These are phyloP conservation scores for Eubasilissa splendida DNA, from an alignment of 2,888 invertebrate genomes.

Conservation along the genomic window DNA sequence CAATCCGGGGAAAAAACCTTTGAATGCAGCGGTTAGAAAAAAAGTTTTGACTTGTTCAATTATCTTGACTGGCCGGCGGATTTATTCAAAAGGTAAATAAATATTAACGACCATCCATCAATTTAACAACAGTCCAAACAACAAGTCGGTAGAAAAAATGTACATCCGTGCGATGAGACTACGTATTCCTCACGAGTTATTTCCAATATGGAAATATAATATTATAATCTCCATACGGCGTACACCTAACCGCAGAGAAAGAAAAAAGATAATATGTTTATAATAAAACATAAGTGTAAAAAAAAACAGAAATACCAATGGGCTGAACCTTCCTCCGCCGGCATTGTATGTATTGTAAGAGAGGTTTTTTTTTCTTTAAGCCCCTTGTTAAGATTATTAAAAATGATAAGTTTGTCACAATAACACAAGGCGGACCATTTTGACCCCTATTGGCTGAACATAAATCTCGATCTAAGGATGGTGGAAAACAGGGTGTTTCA, in stretches of 20 bases:
- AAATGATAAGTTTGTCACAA: slow-evolving; percentile 59
- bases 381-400: slow-evolving; percentile 59
- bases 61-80: slow-evolving; percentile 41
- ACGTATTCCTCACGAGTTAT: slow-evolving; percentile 9
- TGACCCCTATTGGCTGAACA: slow-evolving; percentile 57
- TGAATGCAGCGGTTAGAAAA: slow-evolving; percentile 7
- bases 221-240: slow-evolving; percentile 34
- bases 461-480: slow-evolving; percentile 51
- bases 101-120: slow-evolving; percentile 48
- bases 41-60: slow-evolving; percentile 54
- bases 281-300: slow-evolving; percentile 46
- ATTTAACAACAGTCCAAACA: slow-evolving; percentile 47
- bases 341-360: slow-evolving; percentile 45
- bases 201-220: slow-evolving; percentile 29
- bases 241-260: slow-evolving; percentile 19
- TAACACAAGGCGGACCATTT: slow-evolving; percentile 55
- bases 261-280: slow-evolving; percentile 40
- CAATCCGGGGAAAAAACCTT: slow-evolving; percentile 5
- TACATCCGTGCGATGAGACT: slow-evolving; percentile 31
- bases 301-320: slow-evolving; percentile 48
- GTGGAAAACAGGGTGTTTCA: slow-evolving; percentile 33
- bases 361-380: slow-evolving; percentile 53
- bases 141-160: slow-evolving; percentile 28
- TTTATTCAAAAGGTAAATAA: slow-evolving; percentile 53
- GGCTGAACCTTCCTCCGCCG: slow-evolving; percentile 44